Conservation (phyloP, 2,888 invertebrate genomes). For the Strigamia crassipes region DNA sequence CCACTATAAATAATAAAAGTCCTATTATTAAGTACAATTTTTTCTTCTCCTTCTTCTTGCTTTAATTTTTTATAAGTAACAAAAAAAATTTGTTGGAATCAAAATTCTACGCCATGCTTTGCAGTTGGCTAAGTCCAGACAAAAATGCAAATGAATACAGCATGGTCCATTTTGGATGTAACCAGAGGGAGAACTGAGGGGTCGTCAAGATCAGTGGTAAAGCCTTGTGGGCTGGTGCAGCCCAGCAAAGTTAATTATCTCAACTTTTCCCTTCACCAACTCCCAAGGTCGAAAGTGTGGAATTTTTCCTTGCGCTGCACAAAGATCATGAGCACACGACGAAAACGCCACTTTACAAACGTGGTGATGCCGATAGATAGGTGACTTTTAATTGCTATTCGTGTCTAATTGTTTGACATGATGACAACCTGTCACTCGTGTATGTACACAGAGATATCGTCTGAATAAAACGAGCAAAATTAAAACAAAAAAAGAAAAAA, state of each 20-base stretch:
- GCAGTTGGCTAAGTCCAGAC: slow-evolving; percentile 20
- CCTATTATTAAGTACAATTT: not conserved
- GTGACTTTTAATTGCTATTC: slow-evolving; percentile 28
- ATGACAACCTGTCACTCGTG: not conserved
- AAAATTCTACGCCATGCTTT: slow-evolving; percentile 16
- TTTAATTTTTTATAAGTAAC: not conserved
- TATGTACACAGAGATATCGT: not conserved
- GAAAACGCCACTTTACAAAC: not conserved
- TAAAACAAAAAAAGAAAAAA: not conserved
- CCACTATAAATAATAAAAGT: slow-evolving; percentile 19
- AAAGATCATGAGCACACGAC: slow-evolving; percentile 40
- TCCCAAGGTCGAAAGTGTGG: slow-evolving; percentile 34
- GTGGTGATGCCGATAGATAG: slow-evolving; percentile 17
- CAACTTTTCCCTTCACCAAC: slow-evolving; percentile 38
- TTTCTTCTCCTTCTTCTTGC: not conserved
- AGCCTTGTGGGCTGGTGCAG: slow-evolving; percentile 35
- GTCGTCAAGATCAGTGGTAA: slow-evolving; percentile 36
- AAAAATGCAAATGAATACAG: slow-evolving; percentile 33
- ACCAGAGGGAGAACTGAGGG: slow-evolving; percentile 38
- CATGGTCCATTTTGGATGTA: slow-evolving; percentile 23
- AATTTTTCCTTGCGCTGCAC: slow-evolving; percentile 21
- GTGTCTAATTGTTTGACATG: slow-evolving; percentile 27
- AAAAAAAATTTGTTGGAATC: not conserved
- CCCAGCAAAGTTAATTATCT: slow-evolving; percentile 42
- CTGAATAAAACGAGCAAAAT: not conserved